Evolutionary conservation across 2,888 invertebrate species (phyloP), one percentile per base, ranked within the genome.

Genomic region (Hemistola chrysoprasaria): DNA sequence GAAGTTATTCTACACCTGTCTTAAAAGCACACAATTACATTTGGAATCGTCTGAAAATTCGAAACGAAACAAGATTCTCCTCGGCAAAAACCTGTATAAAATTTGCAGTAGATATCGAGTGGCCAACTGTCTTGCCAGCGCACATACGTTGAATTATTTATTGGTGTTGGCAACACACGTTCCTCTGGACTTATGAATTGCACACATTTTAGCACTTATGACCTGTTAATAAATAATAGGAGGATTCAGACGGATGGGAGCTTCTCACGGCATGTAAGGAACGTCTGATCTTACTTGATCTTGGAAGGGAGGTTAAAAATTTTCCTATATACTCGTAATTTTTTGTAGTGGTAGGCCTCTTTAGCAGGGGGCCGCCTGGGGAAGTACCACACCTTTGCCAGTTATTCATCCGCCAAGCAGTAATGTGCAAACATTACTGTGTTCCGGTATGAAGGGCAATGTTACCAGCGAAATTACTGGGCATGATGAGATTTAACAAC

Each of bases 191-290:
- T 80, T 79, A 82, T 78, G 74, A 78, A 77, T 55, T 73, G 79
- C 76, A 87, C 86, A 85, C 81, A 86, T 81, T 85, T 85, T 76
- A 82, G 82, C 86, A 85, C 86, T 86, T 84, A 83, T 84, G 78
- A 76, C 65, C 76, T 72, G 78, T 84, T 85, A 84, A 87, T 87
- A 88, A 86, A 87, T 85, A 81, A 88, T 77, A 74, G 71, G 76
- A 77, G 67, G 56, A 71, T 73, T 58, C 62, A 53, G 63, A 62
- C 50, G 73, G 75, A 84, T 82, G 81, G 74, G 54, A 53, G 53
- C 54, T 56, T 69, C 76, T 74, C 81, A 81, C 78, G 80, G 56
- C 70, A 76, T 53, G 51, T 56, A 41, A 39, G 52, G 42, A 43
- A 29, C 22, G 25, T 22, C 21, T 7, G 26, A 7, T 26, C 1